These are phyloP conservation scores for Parasteatoda tepidariorum DNA, from an alignment of 1,140 invertebrate genomes.

Conservation along the genomic window DNA sequence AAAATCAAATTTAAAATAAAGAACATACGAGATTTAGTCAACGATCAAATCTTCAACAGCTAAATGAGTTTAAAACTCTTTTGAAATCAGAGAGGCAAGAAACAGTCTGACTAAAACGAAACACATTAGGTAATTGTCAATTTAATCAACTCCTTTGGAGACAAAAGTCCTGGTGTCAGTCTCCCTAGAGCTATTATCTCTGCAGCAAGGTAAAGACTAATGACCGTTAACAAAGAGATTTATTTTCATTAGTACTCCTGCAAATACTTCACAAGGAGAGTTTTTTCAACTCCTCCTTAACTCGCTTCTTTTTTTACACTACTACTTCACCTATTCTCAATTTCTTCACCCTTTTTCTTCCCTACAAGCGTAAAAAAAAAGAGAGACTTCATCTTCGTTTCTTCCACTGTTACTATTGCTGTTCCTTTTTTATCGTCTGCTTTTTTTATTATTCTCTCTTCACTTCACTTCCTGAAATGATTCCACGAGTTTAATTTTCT, in stretches of 20 bases:
- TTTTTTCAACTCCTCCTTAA: slow-evolving; percentile 32
- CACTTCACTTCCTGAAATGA: slow-evolving; percentile 5
- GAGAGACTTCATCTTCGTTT: slow-evolving; percentile 13
- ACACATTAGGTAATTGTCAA: slow-evolving; percentile 61
- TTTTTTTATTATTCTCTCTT: slow-evolving; percentile 6
- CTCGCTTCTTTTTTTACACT: slow-evolving; percentile 9
- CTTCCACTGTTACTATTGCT: background rate
- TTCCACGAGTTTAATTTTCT: slow-evolving; percentile 39
- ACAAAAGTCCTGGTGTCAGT: slow-evolving; percentile 55
- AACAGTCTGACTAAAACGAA: background rate
- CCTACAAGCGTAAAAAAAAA: too few relatives aligned
- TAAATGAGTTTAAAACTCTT: slow-evolving; percentile 50
- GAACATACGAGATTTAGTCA: too few relatives aligned
- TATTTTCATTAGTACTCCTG: slow-evolving; percentile 55
- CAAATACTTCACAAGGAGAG: slow-evolving; percentile 42
- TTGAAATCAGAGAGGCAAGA: background rate
- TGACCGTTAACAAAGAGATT: slow-evolving; percentile 59
- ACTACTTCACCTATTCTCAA: slow-evolving; percentile 31
- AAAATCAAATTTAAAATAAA: too few relatives aligned
- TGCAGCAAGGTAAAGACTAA: slow-evolving; percentile 33
- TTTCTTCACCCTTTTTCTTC: slow-evolving; percentile 32
- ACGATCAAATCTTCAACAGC: too few relatives aligned
- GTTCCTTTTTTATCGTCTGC: background rate
- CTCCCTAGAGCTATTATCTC: slow-evolving; percentile 22
- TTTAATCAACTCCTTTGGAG: slow-evolving; percentile 49